Evolutionary conservation across 2,113 vertebrate genomes (phyloP).

Genomic region (Ramphastos sulfuratus): DNA sequence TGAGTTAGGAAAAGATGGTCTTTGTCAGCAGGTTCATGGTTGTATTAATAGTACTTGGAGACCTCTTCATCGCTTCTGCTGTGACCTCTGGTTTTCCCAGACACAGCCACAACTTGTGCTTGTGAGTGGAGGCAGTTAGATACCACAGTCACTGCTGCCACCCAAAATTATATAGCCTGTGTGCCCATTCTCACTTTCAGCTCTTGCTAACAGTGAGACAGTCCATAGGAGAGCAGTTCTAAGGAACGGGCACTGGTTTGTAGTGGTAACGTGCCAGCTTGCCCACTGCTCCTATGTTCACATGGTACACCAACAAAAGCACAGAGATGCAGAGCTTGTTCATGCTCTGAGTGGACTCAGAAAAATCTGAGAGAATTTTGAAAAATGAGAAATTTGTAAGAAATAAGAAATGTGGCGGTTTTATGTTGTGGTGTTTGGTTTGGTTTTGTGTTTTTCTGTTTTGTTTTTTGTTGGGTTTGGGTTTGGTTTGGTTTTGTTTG

Average conservation of each 20-base stretch:
- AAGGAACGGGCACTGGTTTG: background rate
- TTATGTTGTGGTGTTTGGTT: no score
- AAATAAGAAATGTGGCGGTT: no score
- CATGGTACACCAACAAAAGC: background rate
- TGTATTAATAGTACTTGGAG: background rate
- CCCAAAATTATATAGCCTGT: background rate
- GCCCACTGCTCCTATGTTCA: fast-evolving
- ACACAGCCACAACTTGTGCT: background rate
- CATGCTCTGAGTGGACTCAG: background rate
- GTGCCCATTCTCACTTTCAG: background rate
- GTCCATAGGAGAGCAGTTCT: background rate
- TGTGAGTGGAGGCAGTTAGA: background rate
- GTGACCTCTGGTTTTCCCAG: background rate
- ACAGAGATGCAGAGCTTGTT: background rate
- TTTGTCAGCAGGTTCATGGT: background rate
- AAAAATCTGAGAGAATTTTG: background rate
- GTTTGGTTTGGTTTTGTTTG: background rate
- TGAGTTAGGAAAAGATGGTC: background rate
- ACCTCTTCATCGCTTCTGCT: background rate
- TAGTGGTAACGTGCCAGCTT: background rate
- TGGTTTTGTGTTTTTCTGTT: no score
- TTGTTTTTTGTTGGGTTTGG: no score
- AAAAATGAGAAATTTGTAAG: no score
- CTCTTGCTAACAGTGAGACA: background rate
- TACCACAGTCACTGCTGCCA: background rate